Evolutionary conservation across 2,113 vertebrate species (phyloP), one percentile per base, ranked within the genome.

Genomic region (Neoarius graeffei): DNA sequence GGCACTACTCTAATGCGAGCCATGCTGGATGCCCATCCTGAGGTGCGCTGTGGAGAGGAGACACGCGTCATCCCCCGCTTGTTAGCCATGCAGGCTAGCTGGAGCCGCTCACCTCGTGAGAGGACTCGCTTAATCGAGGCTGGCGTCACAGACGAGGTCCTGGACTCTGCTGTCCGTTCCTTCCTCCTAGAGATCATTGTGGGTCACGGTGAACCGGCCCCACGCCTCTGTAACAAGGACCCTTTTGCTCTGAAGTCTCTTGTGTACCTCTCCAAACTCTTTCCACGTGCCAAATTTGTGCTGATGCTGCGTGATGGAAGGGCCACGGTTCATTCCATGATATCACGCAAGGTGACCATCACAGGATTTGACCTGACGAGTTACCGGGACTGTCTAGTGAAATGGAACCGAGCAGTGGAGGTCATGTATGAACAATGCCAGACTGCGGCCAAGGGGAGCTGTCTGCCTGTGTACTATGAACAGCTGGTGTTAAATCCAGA

Each of bases 351-450:
- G 90, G 98, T 99, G 85, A 99, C 98, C 0, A 99, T 99, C 20
- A 97, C 98, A 0, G 98, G 98, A 0, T 99, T 99, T 90, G 98
- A 99, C 91, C 94, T 99, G 20, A 97, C 96, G 89, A 99, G 97
- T 94, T 99, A 98, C 91, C 93, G 98, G 89, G 98, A 99, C 95
- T 99, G 98, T 92, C 93, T 99, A 93, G 98, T 96, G 92, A 99
- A 99, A 93, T 99, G 98, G 98, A 99, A 99, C 87, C 96, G 98
- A 56, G 98, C 98, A 4, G 97, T 99, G 84, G 98, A 99, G 88
- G 98, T 97, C 4, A 99, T 99, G 98, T 98, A 99, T 90, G 97
- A 96, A 90, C 98, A 99, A 94, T 99, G 98, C 90, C 92, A 97
- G 95, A 97, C 97, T 89, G 97, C 96, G 5, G 94, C 96, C 0